Conservation (phyloP, 2,113 vertebrate genomes). For the Hucho hucho region DNA sequence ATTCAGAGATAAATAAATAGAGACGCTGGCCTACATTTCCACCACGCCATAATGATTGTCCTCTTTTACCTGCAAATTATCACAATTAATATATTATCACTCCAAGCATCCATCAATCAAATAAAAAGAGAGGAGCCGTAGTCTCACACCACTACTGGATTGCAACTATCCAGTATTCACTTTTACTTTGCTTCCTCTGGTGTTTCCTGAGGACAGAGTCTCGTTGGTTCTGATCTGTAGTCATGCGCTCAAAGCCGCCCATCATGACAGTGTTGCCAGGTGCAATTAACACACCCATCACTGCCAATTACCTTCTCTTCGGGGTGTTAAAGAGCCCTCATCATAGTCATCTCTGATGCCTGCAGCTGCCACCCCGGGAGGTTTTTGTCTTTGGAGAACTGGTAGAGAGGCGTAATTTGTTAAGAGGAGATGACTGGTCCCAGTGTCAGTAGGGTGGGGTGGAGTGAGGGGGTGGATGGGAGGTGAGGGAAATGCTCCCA, state of each 20-base stretch:
- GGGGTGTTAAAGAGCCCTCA: constrained; percentile 58
- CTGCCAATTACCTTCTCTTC: constrained; percentile 67
- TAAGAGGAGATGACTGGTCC: no score
- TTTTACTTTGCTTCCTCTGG: constrained; percentile 9
- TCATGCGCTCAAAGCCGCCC: constrained; percentile 46
- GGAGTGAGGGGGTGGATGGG: not conserved
- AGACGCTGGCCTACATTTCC: constrained; percentile 58
- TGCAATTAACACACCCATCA: constrained; percentile 71
- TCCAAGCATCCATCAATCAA: constrained; percentile 59
- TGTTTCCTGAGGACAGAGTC: constrained; percentile 7
- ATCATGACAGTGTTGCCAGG: constrained; percentile 52
- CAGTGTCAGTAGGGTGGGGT: not conserved
- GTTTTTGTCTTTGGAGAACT: no score
- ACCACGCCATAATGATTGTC: constrained; percentile 41
- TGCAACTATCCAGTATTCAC: not conserved
- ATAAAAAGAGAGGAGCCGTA: constrained; percentile 10
- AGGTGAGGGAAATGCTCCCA: no score
- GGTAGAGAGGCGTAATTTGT: no score
- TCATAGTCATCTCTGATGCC: no score
- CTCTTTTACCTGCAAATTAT: constrained; percentile 68
- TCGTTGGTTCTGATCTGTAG: no score
- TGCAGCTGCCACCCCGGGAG: not conserved
- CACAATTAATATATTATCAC: constrained; percentile 61
- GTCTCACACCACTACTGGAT: constrained; percentile 36
- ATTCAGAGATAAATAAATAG: constrained; percentile 51